phyloP scores from a whole-genome alignment of 2,113 vertebrate species.

The Hepsetus odoe region DNA sequence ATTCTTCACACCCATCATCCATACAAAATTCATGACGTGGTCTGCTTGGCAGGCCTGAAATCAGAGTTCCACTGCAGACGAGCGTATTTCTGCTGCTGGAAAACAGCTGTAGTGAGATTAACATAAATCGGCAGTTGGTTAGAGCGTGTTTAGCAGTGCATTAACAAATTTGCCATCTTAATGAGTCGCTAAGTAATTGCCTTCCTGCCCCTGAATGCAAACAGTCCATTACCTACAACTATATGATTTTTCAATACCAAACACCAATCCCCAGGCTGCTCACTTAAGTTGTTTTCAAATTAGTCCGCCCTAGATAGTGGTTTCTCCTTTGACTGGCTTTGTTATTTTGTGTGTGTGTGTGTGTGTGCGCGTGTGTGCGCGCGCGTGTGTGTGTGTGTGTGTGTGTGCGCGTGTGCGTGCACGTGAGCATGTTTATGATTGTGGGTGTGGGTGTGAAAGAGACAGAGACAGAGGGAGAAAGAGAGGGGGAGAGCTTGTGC shows the following conservation, averaged over 20 bases:
- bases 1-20: slow-evolving; percentile 53
- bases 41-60: slow-evolving; percentile 36
- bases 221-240: slow-evolving; percentile 67
- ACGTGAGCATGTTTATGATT: no score
- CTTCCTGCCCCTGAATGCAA: slow-evolving; percentile 66
- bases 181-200: slow-evolving; percentile 69
- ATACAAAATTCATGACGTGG: slow-evolving; percentile 56
- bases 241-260: slow-evolving; percentile 62
- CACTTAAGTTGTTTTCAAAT: slow-evolving; percentile 55
- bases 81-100: slow-evolving; percentile 57
- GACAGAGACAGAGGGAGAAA: background rate
- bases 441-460: background rate
- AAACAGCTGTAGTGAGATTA: slow-evolving; percentile 67
- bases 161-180: slow-evolving; percentile 67
- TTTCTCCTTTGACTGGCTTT: slow-evolving; percentile 40
- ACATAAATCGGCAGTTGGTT: slow-evolving; percentile 67
- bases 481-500: background rate
- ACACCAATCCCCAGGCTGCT: slow-evolving; percentile 54
- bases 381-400: no score
- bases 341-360: no score
- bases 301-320: slow-evolving; percentile 42
- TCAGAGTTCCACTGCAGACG: slow-evolving; percentile 50
- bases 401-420: no score
- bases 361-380: slow-evolving; percentile 20
- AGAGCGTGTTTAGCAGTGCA: slow-evolving; percentile 66